Evolutionary conservation across 2,797 vertebrate species (phyloP), one percentile per base, ranked within the genome.

Genomic region (Remorina albescens): DNA sequence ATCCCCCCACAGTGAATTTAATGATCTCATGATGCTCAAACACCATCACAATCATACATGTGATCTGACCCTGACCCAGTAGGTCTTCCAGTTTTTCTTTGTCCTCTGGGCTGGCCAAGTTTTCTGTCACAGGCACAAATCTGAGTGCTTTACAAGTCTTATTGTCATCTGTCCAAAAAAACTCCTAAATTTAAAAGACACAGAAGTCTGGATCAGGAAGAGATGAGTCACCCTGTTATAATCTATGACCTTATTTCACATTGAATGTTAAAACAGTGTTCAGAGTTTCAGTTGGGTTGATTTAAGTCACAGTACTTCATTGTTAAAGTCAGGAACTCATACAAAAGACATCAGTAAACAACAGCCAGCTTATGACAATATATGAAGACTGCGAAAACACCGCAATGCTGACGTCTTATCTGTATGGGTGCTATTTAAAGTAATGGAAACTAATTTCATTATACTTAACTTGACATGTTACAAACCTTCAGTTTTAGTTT

Each of bases 41-140:
- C 42, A 13, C 18, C 25, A 16, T 71, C 39, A 53, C 23, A 70
- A 69, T 37, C 50, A 55, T 56, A 77, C 65, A 76, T 80, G 66
- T 76, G 73, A 87, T 62, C 64, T 84, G 73, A 55, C 42, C 42
- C 53, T 34, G 57, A 72, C 39, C 42, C 57, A 50, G 46, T 6
- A 39, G 26, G 67, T 32, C 49, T 63, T 79, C 41, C 41, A 67
- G 30, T 70, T 76, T 65, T 37, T 77, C n/a, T 37, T 46, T 72
- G 63, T 74, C 53, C 72, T 70, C 42, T 16, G 21, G 4, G 19
- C 56, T 47, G 54, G 67, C 81, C 74, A 76, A 71, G 60, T 23
- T 25, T 64, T 79, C 76, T 68, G 50, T 84, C 64, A 56, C 50
- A 80, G 80, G 54, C 83, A 85, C 54, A 67, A 65, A 80, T 64